Evolutionary conservation across 1,140 invertebrate species (phyloP).

Genomic region (Drosophila quadrilineata): DNA sequence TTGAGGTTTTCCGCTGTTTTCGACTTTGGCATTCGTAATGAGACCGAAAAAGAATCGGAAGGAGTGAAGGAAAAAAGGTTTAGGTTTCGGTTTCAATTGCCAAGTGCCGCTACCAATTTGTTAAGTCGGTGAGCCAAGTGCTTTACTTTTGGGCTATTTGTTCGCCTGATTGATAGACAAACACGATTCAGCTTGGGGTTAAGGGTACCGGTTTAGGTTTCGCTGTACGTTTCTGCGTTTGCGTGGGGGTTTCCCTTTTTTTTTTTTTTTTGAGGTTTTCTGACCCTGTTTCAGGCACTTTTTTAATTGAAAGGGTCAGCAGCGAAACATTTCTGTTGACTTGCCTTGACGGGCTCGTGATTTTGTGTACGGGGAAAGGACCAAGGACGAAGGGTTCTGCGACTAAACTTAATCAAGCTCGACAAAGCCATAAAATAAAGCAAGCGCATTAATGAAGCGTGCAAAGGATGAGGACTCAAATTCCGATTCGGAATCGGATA

Average conservation of each 20-base stretch:
- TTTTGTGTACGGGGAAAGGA: no score
- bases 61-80: slow-evolving; percentile 45
- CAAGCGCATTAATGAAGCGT: slow-evolving; percentile 29
- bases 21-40: slow-evolving; percentile 56
- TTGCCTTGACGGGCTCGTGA: slow-evolving; percentile 7
- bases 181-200: slow-evolving; percentile 10
- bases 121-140: slow-evolving; percentile 29
- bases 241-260: background rate
- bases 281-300: slow-evolving; percentile 30
- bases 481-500: no score
- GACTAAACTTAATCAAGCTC: slow-evolving; percentile 32
- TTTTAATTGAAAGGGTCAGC: slow-evolving; percentile 43
- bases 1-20: slow-evolving; percentile 3
- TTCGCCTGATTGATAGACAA: slow-evolving; percentile 65
- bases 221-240: background rate
- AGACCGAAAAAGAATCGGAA: slow-evolving; percentile 4
- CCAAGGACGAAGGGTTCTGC: no score
- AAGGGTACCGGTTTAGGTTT: background rate
- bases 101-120: slow-evolving; percentile 35
- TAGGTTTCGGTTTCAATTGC: slow-evolving; percentile 57
- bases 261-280: background rate
- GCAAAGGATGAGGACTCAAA: slow-evolving; percentile 4
- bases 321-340: slow-evolving; percentile 25
- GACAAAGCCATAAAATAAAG: slow-evolving; percentile 25
- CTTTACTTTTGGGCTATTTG: slow-evolving; percentile 39